Evolutionary conservation across 1,140 invertebrate genomes (phyloP).

Genomic region (Drosophila rhopaloa): DNA sequence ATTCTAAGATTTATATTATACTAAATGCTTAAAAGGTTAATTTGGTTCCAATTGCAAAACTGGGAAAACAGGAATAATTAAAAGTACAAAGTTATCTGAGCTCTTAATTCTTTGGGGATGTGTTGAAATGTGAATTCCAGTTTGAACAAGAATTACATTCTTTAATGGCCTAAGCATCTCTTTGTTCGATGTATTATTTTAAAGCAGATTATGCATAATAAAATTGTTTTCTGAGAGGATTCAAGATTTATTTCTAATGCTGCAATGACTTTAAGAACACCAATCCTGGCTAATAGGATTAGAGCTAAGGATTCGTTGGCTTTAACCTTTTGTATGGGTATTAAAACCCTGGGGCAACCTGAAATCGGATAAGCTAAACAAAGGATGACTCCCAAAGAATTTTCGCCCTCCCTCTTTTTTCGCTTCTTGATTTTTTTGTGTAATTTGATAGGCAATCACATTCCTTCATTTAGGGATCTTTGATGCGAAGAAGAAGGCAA

Average conservation of each 20-base stretch:
- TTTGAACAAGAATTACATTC: not conserved
- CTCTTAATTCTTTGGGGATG: not conserved
- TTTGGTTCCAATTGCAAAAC: not conserved
- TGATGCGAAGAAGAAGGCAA: conserved; percentile 1
- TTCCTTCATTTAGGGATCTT: conserved; percentile 10
- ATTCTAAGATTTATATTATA: too few relatives aligned
- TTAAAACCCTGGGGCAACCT: conserved; percentile 1
- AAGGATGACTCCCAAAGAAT: conserved; percentile 12
- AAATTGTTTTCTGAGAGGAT: not conserved
- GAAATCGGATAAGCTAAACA: conserved; percentile 15
- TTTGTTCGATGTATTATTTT: too few relatives aligned
- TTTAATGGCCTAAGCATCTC: not conserved
- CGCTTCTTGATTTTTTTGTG: not conserved
- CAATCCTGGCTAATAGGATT: conserved; percentile 4
- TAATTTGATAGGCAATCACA: conserved; percentile 24
- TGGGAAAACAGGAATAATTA: too few relatives aligned
- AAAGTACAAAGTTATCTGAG: not conserved
- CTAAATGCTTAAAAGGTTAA: too few relatives aligned
- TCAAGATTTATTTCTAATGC: not conserved
- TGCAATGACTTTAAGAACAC: not conserved
- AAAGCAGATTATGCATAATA: too few relatives aligned
- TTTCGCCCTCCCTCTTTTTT: not conserved
- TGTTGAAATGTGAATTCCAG: not conserved
- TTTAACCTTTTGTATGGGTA: not conserved
- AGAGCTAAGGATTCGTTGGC: not conserved